phyloP scores from a whole-genome alignment of 2,888 invertebrate genomes.

The Sesamia inferens region DNA sequence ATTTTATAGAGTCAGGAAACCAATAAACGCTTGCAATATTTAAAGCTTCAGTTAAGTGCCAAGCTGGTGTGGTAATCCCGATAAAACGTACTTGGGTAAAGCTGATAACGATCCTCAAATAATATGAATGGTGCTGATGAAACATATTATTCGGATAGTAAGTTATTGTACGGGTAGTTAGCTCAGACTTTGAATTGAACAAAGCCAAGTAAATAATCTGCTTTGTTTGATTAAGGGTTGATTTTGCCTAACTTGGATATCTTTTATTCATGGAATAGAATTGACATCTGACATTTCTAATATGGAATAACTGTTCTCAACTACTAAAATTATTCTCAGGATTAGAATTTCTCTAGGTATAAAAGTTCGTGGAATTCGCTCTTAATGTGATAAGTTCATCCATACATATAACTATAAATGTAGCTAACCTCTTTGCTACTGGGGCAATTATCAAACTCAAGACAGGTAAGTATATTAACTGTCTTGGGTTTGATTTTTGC shows the following conservation, averaged over 20 bases:
- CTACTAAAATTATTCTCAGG: background rate
- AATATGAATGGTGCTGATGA: slow-evolving; percentile 12
- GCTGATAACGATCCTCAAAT: slow-evolving; percentile 21
- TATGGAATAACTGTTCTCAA: background rate
- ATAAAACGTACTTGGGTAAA: slow-evolving; percentile 26
- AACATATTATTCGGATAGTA: slow-evolving; percentile 23
- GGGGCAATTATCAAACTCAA: no score
- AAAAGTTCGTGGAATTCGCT: background rate
- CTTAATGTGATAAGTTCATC: background rate
- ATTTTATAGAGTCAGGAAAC: background rate
- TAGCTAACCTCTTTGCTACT: background rate
- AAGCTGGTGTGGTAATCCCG: slow-evolving; percentile 11
- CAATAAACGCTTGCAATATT: background rate
- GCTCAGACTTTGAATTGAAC: slow-evolving; percentile 2
- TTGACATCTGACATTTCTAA: background rate
- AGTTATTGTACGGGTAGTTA: slow-evolving; percentile 2
- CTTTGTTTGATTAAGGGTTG: background rate
- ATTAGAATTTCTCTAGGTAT: background rate
- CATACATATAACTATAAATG: background rate
- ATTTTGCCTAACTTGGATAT: background rate
- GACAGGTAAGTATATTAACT: background rate
- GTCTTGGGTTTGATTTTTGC: background rate
- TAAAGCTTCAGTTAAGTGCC: slow-evolving; percentile 1
- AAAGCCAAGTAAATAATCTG: background rate
- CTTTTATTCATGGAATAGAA: background rate